Evolutionary conservation across 2,888 invertebrate genomes (phyloP).

Genomic region (Mystacides longicornis): DNA sequence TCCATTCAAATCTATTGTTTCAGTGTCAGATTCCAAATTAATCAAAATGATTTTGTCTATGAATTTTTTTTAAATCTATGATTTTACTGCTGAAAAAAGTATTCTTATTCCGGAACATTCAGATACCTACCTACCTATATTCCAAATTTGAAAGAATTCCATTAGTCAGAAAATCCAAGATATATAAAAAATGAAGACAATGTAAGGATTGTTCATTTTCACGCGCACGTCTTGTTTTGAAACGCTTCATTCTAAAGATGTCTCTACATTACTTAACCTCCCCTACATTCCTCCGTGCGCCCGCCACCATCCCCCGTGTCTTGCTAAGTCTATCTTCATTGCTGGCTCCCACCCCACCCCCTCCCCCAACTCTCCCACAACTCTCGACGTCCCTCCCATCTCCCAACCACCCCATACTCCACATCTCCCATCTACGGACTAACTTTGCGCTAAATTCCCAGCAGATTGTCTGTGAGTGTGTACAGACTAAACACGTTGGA

Average conservation of each 20-base stretch:
- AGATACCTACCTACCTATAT: too few relatives aligned
- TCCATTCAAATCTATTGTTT: too few relatives aligned
- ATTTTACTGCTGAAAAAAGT: too few relatives aligned
- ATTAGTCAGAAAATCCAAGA: too few relatives aligned
- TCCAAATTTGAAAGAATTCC: too few relatives aligned
- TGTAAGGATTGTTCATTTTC: neutral
- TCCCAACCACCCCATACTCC: neutral
- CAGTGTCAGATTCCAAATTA: too few relatives aligned
- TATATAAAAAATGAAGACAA: too few relatives aligned
- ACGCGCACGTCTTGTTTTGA: neutral
- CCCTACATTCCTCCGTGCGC: neutral
- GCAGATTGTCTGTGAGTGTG: neutral
- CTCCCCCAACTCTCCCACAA: neutral
- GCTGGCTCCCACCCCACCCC: neutral
- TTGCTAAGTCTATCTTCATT: neutral
- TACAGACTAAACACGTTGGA: neutral
- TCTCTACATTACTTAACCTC: conserved; percentile 5
- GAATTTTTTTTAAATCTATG: too few relatives aligned
- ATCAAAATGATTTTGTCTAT: too few relatives aligned
- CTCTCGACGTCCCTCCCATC: neutral
- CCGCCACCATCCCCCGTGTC: neutral
- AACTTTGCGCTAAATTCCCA: neutral
- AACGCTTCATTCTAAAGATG: neutral
- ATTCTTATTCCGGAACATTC: too few relatives aligned
- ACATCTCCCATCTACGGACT: neutral